Evolutionary conservation across 30 jellyfish, hydroid and myxozoan genomes (phyloP), one percentile per base, ranked within the genome.

Genomic region (Turritopsis dohrnii): DNA sequence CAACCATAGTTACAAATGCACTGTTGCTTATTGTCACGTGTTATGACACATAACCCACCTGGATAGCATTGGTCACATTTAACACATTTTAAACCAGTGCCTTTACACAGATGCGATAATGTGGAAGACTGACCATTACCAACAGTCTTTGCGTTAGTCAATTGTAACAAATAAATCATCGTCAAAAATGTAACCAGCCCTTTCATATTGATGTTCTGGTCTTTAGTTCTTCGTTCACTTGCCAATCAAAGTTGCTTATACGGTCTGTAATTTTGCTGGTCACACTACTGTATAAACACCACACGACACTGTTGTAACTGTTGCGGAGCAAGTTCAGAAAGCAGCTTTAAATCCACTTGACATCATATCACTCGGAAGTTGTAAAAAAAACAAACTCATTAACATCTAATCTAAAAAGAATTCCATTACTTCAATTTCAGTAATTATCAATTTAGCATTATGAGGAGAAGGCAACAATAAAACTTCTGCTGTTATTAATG

Each of bases 31-130:
- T n/a, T 23, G 28, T 69, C 30, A n/a, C 17, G 77, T 7, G 28
- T 27, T 69, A n/a, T 19, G 9, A 69, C 30, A 69, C 77, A 69
- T 21, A 23, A 69, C 9, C 77, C 77, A n/a, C 77, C 77, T 69
- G 77, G 77, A 27, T 69, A 69, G 77, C 77, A 69, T 23, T 69
- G 31, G 28, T 23, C 4, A 27, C 77, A 69, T 0, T 23, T 23
- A 9, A n/a, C 28, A 69, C 77, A 69, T n/a, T 1, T 69, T 19
- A 69, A 1, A 21, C 30, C 30, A n/a, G 30, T 9, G 28, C 30
- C 77, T 69, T 69, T 69, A 69, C 77, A 69, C 30, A 69, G 5
- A 5, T 41, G 60, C 13, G 60, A 13, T 3, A 41, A 41, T 41
- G 5, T 13, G 60, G 60, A 41, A 41, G 60, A 41, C 13, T 13